Evolutionary conservation across 1,140 invertebrate species (phyloP).

Genomic region (Myzus persicae): DNA sequence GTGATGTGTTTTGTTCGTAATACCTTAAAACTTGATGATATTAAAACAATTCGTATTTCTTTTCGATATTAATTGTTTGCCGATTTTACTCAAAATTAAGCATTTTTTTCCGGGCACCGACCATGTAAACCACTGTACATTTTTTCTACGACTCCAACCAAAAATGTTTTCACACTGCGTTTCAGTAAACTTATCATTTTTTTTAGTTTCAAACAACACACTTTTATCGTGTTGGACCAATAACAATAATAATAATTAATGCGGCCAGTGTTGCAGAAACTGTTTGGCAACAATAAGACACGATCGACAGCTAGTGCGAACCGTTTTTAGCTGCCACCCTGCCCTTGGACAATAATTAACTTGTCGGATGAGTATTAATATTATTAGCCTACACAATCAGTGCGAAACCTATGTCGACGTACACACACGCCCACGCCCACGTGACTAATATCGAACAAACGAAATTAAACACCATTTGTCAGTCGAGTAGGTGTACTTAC

Average conservation of each 20-base stretch:
- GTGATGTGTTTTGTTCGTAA: too few relatives aligned
- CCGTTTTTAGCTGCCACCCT: background rate
- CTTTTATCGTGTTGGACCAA: background rate
- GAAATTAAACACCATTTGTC: background rate
- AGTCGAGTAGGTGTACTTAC: background rate
- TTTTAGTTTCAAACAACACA: background rate
- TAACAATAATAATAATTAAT: background rate
- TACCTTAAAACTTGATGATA: too few relatives aligned
- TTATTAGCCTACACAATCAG: background rate
- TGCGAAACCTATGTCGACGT: background rate
- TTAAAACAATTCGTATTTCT: background rate
- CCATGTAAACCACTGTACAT: background rate
- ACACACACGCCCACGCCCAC: background rate
- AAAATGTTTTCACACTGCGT: background rate
- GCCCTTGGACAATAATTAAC: background rate
- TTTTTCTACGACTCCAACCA: background rate
- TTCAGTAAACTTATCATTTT: background rate
- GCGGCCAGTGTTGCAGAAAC: background rate
- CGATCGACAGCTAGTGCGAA: background rate
- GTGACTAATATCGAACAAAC: background rate
- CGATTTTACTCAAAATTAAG: background rate
- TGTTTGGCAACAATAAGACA: background rate
- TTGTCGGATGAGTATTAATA: background rate
- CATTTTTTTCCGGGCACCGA: background rate
- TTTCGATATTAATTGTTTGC: background rate